Evolutionary conservation across 2,888 invertebrate genomes (phyloP), one percentile per base, ranked within the genome.

Genomic region (Hirtodrosophila confusa): DNA sequence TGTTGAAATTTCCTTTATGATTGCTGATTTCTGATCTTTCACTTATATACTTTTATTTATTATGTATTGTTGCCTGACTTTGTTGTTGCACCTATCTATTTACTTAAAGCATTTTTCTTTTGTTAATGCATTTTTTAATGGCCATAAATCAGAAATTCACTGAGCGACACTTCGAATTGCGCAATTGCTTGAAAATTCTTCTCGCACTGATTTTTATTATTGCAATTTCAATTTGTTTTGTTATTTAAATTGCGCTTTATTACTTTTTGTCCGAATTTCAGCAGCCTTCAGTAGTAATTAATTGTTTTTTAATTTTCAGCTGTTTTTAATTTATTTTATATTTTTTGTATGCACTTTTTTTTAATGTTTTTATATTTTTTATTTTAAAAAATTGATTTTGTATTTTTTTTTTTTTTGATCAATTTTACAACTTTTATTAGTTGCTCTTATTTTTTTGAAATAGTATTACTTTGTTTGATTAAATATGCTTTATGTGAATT

Each of bases 41-140:
- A 17, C 17, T 23, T 8, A 6, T 29, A 8, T 37, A 45, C 17
- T 24, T 24, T 9, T 24, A 27, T 41, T 53, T 45, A 23, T 47
- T 66, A n/a, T n/a, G n/a, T n/a, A 17, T 41, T 37, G 8, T 11
- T 40, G 33, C 12, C 27, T 27, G 10, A 43, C 61, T 60, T 70
- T 66, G 70, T 69, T 71, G 62, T 27, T 56, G 60, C 69, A 43
- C 17, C 71, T 48, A 8, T 69, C 57, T 40, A 66, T 54, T 65
- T 44, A 36, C 11, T 75, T 51, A 69, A 63, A 37, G 47, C 57
- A 75, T 54, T 66, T 62, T 54, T 39, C 67, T 58, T 73, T 76
- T 73, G 73, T 73, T 62, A 41, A 47, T 58, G 47, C 73, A 60
- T 50, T 76, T 76, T 54, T 43, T 57, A 29, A 37, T 37, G 23